Percentiles rank a stretch among this genome's conserved stretches.
These are phyloP conservation scores for Gordius sp. DNA, from an alignment of 2,888 invertebrate species.

Conservation along the genomic window DNA sequence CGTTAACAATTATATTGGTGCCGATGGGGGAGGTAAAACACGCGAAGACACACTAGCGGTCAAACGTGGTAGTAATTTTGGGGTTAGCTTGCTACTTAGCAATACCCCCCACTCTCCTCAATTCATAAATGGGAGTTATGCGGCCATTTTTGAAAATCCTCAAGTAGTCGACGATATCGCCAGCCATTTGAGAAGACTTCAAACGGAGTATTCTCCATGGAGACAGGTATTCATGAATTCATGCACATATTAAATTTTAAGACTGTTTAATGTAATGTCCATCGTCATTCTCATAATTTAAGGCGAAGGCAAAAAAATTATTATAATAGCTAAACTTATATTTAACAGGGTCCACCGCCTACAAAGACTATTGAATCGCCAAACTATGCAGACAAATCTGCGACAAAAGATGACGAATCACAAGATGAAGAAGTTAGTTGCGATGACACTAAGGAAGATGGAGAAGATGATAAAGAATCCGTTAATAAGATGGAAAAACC, in stretches of 20 bases:
- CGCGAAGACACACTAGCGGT: neutral
- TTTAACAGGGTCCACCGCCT: constrained; percentile 6
- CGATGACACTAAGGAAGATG: neutral
- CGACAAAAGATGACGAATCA: neutral
- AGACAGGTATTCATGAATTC: constrained; percentile 9
- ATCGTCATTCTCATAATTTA: too few species aligned
- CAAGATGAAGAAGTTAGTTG: neutral
- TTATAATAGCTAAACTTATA: neutral
- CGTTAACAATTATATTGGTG: neutral
- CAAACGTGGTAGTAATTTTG: constrained; percentile 38
- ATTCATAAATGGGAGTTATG: constrained; percentile 37
- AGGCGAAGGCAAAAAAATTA: too few species aligned
- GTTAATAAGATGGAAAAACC: neutral
- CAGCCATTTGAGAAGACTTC: neutral
- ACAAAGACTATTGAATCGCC: neutral
- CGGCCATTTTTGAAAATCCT: constrained; percentile 20
- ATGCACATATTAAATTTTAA: too few species aligned
- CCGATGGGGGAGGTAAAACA: neutral
- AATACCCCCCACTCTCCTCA: constrained; percentile 89
- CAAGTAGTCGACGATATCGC: constrained; percentile 8
- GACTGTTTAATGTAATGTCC: too few species aligned
- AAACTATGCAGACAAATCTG: neutral
- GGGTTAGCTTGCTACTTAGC: constrained; percentile 64
- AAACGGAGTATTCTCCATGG: constrained; percentile 7
- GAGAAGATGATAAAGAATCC: neutral